Conservation (phyloP, 1,140 invertebrate species). For the Spodoptera frugiperda region DNA sequence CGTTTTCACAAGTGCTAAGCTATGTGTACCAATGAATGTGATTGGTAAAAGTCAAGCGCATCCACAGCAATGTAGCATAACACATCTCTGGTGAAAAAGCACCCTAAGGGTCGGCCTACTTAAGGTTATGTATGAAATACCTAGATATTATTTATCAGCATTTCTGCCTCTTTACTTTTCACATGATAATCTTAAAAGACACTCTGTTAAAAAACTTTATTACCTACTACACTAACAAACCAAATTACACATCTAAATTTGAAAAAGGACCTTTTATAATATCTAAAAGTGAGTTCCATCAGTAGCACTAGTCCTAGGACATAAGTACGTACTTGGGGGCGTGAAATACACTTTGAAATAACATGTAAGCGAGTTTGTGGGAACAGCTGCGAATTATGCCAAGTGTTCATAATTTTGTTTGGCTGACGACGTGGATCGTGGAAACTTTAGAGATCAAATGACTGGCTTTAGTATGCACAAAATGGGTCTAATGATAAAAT, state of each 20-base stretch:
- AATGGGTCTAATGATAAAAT: conserved; percentile 10
- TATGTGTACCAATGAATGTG: no score
- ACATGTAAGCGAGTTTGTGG: conserved; percentile 45
- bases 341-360: conserved; percentile 50
- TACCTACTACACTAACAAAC: not conserved
- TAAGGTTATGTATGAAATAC: not conserved
- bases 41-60: no score
- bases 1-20: no score
- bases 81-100: no score
- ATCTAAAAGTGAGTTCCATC: conserved; percentile 27
- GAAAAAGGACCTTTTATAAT: not conserved
- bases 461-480: conserved; percentile 11
- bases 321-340: conserved; percentile 42
- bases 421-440: conserved; percentile 7
- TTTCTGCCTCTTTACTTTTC: no score
- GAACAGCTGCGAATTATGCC: conserved; percentile 48
- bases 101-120: no score
- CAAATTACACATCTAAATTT: not conserved
- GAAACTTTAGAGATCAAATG: not conserved
- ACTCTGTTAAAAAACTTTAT: no score
- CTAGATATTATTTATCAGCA: no score
- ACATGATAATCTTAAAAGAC: no score
- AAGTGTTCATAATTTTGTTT: conserved; percentile 46
- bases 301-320: conserved; percentile 38
- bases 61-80: no score